phyloP scores from a whole-genome alignment of 2,888 invertebrate genomes.

The Spicauda simplicius region DNA sequence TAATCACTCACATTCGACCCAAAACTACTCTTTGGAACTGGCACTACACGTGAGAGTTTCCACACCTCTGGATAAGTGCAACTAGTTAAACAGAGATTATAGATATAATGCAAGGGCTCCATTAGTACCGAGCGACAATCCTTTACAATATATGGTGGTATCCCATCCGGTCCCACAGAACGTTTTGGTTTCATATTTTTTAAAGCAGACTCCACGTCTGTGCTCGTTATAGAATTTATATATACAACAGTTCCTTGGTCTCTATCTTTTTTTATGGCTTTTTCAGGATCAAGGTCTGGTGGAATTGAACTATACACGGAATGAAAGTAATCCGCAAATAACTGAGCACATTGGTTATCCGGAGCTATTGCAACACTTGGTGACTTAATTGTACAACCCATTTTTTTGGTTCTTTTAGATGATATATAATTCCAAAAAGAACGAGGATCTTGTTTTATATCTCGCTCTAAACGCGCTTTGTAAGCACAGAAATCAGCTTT shows the following conservation, averaged over 20 bases:
- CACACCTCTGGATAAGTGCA: too few species aligned
- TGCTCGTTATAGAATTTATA: not conserved
- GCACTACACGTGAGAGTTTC: too few species aligned
- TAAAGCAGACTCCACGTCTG: not conserved
- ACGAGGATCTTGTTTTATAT: not conserved
- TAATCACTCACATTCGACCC: too few species aligned
- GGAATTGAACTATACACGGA: not conserved
- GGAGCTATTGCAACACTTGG: not conserved
- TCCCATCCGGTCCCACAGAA: slow-evolving; percentile 12
- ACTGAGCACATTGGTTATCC: slow-evolving; percentile 8
- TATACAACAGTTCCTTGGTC: not conserved
- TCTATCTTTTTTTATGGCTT: not conserved
- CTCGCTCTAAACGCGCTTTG: not conserved
- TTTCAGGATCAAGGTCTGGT: not conserved
- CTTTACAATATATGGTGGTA: slow-evolving; percentile 14
- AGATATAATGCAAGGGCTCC: not conserved
- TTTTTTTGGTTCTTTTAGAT: not conserved
- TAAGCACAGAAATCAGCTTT: slow-evolving; percentile 11
- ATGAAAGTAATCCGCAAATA: slow-evolving; percentile 2
- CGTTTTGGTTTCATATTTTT: slow-evolving; percentile 9
- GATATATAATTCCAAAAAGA: slow-evolving; percentile 4
- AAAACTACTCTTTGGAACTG: too few species aligned
- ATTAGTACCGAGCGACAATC: slow-evolving; percentile 1
- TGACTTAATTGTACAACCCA: too few species aligned
- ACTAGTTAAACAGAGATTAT: not conserved